Base-by-base conservation (phyloP, 2,888 invertebrate species). In the Drosophila falleni region DNA sequence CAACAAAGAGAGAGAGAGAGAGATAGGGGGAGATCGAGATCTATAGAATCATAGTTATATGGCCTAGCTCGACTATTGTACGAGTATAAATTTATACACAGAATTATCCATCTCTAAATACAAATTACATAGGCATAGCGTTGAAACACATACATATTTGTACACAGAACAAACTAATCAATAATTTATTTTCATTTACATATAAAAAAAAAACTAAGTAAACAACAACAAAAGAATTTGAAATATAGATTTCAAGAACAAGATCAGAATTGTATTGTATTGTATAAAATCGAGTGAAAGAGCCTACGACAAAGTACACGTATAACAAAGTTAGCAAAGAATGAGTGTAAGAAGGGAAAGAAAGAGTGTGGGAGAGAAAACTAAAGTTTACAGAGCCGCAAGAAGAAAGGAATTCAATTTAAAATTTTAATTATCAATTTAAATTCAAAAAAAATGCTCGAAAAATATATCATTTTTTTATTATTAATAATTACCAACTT, bases 131-230 rank as follows among this genome's bases (percentile, higher is more conserved):
- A 37, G 50, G 59, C 59, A 61, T 53, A 58, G 67, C 55, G 49
- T 69, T 73, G 54, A 70, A 55, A 55, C 37, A 75, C 67, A 75
- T 23, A 59, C 11, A 59, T 33, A 33, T 59, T 61, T 65, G 46
- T 65, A 70, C 74, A 74, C 70, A 74, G 56, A 66, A 58, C 42
- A 26, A 74, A 41, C 1, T 11, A 39, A 39, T 53, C 53, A 41
- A 31, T 54, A 55, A 3, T 15, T 55, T 53, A 5, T n/a, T 55
- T 47, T 58, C 29, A 15, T 46, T 9, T 37, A 26, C 26, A 39
- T 50, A 50, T 35, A 31, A 23, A 42, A 31, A 55, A 42, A 35
- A 37, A 54, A 54, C 33, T 56, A 63, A 71, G 62, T 29, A 8
- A 29, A 29, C 69, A 68, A 71, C 55, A 64, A 80, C 75, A 62